Base-by-base conservation (phyloP, 2,888 invertebrate species). In the Troides aeacus region DNA sequence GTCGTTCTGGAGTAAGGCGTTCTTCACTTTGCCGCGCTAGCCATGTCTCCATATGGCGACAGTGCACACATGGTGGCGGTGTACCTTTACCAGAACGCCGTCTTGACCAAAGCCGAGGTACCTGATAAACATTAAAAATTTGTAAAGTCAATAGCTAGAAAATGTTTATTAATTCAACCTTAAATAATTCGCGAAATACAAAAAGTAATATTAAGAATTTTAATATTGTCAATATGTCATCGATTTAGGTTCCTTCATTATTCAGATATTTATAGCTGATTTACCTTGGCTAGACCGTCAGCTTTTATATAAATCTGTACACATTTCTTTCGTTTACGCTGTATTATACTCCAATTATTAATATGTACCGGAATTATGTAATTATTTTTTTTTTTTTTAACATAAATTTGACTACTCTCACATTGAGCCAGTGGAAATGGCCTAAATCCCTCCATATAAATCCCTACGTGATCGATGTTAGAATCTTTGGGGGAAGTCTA, bases 21-120 rank as follows among this genome's bases (percentile, higher is more conserved):
- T 88, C 89, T 78, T 92, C 86, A 85, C 87, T 86, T 75, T 87
- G 84, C 70, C 94, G 92, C 71, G 93, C 94, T 74, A 94, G 93
- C 92, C 96, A 96, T 79, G 96, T 95, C 80, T 96, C 96, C 85
- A 96, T 88, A 79, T 96, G 96, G 46, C 94, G 93, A 84, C 97
- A 97, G 81, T 97, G 97, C 74, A 96, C 94, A 86, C 97, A 97
- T 73, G 95, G 94, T 68, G 95, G 94, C 65, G 94, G 94, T 76
- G 95, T 94, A 58, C 94, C 93, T 76, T 95, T 94, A 74, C 95
- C 94, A 58, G 94, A 95, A 73, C 94, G 94, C 59, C 95, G 93
- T 56, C 94, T 91, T 70, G 94, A 95, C 84, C 94, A 95, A 63
- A 95, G 92, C 12, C 95, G 93, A 12, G 95, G 94, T 73, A 95